A percentile compares a stretch with the other conserved stretches of the same genome.
Evolutionary conservation across 2,797 vertebrate species (phyloP).

Genomic region (Lacerta viridis): DNA sequence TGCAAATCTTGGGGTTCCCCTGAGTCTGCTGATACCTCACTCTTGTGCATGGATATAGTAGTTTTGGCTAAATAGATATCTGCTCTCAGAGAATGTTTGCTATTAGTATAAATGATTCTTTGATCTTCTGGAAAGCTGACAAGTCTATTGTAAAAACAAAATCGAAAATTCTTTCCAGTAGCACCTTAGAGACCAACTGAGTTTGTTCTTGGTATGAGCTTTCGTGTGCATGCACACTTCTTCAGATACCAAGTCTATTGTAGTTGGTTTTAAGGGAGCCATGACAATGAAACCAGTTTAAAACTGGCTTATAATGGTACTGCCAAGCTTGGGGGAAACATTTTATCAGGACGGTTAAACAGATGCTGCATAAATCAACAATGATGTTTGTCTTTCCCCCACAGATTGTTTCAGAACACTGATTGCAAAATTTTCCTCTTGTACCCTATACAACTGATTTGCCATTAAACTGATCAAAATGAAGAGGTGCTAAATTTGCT

Average conservation of each 20-base stretch:
- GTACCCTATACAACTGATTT: background rate
- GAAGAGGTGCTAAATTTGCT: conserved; percentile 33
- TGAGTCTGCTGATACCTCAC: background rate
- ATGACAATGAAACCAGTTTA: background rate
- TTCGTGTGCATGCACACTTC: no score
- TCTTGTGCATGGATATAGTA: background rate
- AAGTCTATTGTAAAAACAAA: background rate
- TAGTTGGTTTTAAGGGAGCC: background rate
- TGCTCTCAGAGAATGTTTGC: no score
- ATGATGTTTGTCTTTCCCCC: background rate
- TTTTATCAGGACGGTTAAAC: background rate
- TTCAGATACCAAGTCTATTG: background rate
- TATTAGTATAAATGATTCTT: background rate
- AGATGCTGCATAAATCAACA: background rate
- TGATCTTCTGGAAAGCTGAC: background rate
- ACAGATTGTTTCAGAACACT: conserved; percentile 28
- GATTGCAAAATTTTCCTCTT: conserved; percentile 12
- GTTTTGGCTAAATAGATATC: background rate
- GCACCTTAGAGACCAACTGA: no score
- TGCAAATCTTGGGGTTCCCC: background rate
- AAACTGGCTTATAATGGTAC: background rate
- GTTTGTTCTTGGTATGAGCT: no score
- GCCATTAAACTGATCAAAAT: conserved; percentile 11
- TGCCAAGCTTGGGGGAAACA: background rate
- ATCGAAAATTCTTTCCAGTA: no score